Base-by-base conservation (phyloP, 2,888 invertebrate species). In the Colostygia pectinataria region DNA sequence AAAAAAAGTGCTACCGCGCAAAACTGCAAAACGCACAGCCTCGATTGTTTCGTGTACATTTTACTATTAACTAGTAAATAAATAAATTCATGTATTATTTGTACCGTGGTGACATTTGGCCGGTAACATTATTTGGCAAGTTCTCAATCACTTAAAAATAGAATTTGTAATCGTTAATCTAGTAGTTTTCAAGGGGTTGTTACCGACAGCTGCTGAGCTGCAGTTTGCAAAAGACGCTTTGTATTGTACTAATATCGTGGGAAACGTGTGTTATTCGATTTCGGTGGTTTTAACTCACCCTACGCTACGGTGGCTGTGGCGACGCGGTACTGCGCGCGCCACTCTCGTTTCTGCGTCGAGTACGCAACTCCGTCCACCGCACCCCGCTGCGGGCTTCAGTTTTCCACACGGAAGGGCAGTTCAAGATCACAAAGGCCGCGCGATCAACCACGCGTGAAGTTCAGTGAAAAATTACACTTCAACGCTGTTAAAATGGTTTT, bases 371-470 rank as follows among this genome's bases (percentile, higher is more conserved):
- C 65, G 73, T 63, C 55, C 67, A 68, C 58, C 71, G 65, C 69
- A 48, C 71, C 61, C 60, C 76, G 71, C 73, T 79, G 80, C 75
- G 78, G 77, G 73, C 77, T 78, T 74, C 76, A 74, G 71, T 74
- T 83, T 87, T 81, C 78, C 77, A 76, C 75, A 70, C 71, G 78
- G 80, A 90, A 90, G 91, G 91, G 86, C 91, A 88, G 83, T 85
- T 90, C 90, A 91, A 91, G 91, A 87, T 86, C 91, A 89, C 80
- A 74, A 76, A 76, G 77, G 78, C 77, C 77, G 76, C 72, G 69
- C 66, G 73, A 68, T 61, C 76, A 76, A 77, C 74, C 74, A 68
- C 68, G 65, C 73, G 66, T 68, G 57, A 66, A 65, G 69, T 76
- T 73, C 65, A 68, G 73, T 72, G 69, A 70, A 61, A 78, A 68